These are phyloP conservation scores for Chloebia gouldiae DNA, from an alignment of 2,113 vertebrate species.

Conservation along the genomic window DNA sequence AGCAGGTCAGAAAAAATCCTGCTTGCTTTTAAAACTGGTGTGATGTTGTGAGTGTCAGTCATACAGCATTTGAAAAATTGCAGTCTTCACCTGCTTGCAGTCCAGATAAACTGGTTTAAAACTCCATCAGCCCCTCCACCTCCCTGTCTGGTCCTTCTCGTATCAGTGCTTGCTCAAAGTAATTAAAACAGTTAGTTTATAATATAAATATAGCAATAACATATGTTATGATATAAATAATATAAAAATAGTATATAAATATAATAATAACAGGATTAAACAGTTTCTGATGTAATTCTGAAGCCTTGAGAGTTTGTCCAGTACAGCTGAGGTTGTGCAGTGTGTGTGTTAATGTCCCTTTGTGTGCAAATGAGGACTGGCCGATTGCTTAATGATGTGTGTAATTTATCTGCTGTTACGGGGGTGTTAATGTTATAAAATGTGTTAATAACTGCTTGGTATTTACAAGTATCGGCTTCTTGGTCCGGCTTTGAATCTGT, in stretches of 20 bases:
- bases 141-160: not conserved
- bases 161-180: not conserved
- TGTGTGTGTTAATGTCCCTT: not conserved
- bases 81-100: not conserved
- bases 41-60: not conserved
- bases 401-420: not conserved
- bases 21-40: not conserved
- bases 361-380: conserved; percentile 28
- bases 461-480: conserved; percentile 36
- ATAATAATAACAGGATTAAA: not conserved
- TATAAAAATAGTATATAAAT: too few species aligned
- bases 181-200: not conserved
- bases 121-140: not conserved
- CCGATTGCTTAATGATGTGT: conserved; percentile 24
- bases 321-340: not conserved
- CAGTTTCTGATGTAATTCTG: not conserved
- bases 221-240: too few species aligned
- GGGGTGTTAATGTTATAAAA: conserved; percentile 40
- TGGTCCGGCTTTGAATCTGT: not conserved
- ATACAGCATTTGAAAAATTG: not conserved
- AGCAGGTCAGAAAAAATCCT: not conserved
- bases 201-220: too few species aligned
- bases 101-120: not conserved
- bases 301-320: not conserved
- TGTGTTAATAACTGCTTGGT: conserved; percentile 32